Evolutionary conservation across 2,113 vertebrate species (phyloP).

Genomic region (Megaceryle torquata): DNA sequence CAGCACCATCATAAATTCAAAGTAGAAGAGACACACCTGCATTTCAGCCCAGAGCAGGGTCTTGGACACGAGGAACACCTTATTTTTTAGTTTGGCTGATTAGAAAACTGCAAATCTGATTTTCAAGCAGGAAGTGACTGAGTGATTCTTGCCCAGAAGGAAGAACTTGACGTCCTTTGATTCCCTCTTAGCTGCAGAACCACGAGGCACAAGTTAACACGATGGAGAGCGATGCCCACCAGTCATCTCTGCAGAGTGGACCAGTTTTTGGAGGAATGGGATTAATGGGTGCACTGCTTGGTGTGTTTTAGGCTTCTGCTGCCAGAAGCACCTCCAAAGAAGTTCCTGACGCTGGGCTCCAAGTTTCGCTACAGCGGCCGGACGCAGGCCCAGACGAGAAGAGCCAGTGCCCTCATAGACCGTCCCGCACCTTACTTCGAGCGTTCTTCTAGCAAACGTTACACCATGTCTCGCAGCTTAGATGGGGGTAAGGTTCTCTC

Average conservation of each 20-base stretch:
- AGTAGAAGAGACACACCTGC: background rate
- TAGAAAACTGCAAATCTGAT: background rate
- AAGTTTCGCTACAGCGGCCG: slow-evolving; percentile 97
- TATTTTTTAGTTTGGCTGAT: background rate
- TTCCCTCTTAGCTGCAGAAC: background rate
- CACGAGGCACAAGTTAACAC: background rate
- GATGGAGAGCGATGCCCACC: background rate
- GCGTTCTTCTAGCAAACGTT: slow-evolving; percentile 90
- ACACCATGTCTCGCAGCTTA: slow-evolving; percentile 93
- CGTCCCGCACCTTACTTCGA: slow-evolving; percentile 91
- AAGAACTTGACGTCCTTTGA: background rate
- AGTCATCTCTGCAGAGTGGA: background rate
- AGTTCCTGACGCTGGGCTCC: slow-evolving; percentile 93
- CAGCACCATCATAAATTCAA: background rate
- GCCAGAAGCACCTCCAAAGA: slow-evolving; percentile 94
- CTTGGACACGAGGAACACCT: background rate
- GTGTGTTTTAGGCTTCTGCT: slow-evolving; percentile 83
- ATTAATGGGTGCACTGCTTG: background rate
- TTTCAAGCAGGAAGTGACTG: background rate
- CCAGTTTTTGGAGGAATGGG: background rate
- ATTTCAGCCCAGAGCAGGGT: background rate
- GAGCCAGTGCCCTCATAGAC: slow-evolving; percentile 91
- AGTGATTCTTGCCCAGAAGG: background rate
- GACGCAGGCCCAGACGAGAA: slow-evolving; percentile 91
- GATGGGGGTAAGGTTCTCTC: slow-evolving; percentile 84